These are phyloP conservation scores for Zoanthus gigantus DNA, from an alignment of 92 coral and sea anemone genomes.

Conservation along the genomic window DNA sequence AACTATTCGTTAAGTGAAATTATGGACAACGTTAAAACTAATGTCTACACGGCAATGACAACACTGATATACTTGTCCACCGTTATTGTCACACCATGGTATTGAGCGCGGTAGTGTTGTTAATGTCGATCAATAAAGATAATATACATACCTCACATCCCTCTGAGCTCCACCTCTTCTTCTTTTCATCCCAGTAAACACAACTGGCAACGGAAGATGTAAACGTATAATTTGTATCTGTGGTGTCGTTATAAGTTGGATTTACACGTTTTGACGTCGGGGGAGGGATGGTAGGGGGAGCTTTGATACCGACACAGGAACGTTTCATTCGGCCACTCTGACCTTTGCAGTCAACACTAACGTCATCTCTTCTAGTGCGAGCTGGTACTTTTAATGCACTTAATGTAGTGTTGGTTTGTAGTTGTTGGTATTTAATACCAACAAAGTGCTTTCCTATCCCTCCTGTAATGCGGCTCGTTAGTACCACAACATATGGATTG, in stretches of 20 bases:
- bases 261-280: conserved; percentile 34
- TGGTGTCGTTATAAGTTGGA: conserved; percentile 52
- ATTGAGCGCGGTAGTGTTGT: too few species aligned
- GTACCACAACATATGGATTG: conserved; percentile 60
- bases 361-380: background rate
- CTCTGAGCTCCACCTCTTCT: conserved; percentile 63
- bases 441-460: conserved; percentile 67
- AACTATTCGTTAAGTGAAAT: too few species aligned
- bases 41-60: too few species aligned
- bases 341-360: conserved; percentile 27
- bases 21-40: too few species aligned
- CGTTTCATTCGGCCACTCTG: conserved; percentile 61
- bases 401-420: background rate
- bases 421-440: conserved; percentile 63
- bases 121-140: background rate
- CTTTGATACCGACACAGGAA: conserved; percentile 71
- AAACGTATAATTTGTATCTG: conserved; percentile 71
- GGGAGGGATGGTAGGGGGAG: conserved; percentile 67
- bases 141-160: conserved; percentile 69
- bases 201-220: conserved; percentile 68
- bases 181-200: conserved; percentile 70
- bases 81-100: background rate
- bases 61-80: too few species aligned
- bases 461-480: conserved; percentile 60
- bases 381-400: background rate